Conservation (phyloP, 2,113 vertebrate species). For the Gymnocephalus cernua region DNA sequence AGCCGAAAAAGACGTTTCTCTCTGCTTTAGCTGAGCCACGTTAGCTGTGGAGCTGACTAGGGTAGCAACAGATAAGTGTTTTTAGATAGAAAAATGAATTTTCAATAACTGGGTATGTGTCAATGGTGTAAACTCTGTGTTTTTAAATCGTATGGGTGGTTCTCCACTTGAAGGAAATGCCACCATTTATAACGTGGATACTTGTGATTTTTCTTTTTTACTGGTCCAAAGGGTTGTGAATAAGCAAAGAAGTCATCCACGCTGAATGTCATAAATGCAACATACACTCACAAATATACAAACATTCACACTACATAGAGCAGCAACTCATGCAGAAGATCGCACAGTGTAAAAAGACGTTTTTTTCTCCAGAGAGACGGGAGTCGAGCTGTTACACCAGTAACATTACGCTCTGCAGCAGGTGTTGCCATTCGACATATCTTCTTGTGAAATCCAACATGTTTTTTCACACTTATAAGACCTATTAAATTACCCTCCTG, state of each 20-base stretch:
- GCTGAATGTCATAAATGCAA: constrained; percentile 67
- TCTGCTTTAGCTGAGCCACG: constrained; percentile 84
- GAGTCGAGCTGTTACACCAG: not conserved
- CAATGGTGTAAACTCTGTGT: constrained; percentile 61
- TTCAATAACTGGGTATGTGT: constrained; percentile 69
- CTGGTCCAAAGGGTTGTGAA: constrained; percentile 45
- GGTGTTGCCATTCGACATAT: constrained; percentile 25
- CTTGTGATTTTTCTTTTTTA: constrained; percentile 26
- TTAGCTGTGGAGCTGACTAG: constrained; percentile 76
- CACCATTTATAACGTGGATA: constrained; percentile 47
- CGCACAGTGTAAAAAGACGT: not conserved
- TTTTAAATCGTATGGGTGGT: constrained; percentile 51
- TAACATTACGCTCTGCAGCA: constrained; percentile 3
- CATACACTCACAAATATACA: constrained; percentile 6
- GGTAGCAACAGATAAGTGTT: constrained; percentile 77
- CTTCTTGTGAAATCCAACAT: constrained; percentile 17
- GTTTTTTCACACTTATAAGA: constrained; percentile 10
- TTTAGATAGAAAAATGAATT: constrained; percentile 72
- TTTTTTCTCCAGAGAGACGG: not conserved
- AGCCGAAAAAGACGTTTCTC: constrained; percentile 33
- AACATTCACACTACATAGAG: not conserved
- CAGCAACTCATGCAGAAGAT: constrained; percentile 2
- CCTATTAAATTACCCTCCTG: constrained; percentile 2
- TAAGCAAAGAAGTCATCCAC: constrained; percentile 40
- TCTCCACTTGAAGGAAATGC: constrained; percentile 53